Percentiles rank a stretch among this genome's conserved stretches.
phyloP scores from a whole-genome alignment of 2,113 vertebrate species.

The Chloroceryle aenea region DNA sequence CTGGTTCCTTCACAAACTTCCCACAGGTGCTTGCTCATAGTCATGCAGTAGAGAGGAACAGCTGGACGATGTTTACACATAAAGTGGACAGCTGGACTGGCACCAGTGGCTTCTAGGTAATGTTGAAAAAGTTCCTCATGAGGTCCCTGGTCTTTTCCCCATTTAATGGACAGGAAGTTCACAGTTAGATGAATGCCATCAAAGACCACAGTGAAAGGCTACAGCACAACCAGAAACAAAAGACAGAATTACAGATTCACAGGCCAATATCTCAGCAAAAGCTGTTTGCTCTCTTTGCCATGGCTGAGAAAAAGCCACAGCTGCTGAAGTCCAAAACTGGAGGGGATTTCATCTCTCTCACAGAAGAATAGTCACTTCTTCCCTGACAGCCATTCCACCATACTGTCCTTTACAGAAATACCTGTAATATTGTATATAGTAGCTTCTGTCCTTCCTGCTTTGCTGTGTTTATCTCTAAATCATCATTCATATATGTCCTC shows the following conservation, averaged over 20 bases:
- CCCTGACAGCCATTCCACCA: not conserved
- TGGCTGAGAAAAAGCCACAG: not conserved
- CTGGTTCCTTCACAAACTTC: not conserved
- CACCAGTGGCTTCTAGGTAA: not conserved
- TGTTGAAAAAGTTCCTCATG: rapidly evolving
- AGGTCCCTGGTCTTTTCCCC: not conserved
- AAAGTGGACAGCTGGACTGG: not conserved
- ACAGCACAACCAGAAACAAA: not conserved
- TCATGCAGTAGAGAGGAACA: not conserved
- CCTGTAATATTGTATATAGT: too few species aligned
- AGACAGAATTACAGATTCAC: not conserved
- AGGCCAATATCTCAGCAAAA: not conserved
- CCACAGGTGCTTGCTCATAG: not conserved
- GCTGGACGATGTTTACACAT: not conserved
- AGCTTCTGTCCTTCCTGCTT: not conserved
- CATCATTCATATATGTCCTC: not conserved
- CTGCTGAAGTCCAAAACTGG: not conserved
- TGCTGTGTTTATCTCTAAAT: not conserved
- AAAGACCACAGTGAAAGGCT: not conserved
- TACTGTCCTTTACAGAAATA: not conserved
- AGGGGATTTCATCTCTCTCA: not conserved
- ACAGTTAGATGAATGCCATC: not conserved
- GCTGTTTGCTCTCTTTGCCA: not conserved
- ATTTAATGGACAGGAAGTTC: not conserved
- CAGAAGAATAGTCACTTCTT: not conserved